Evolutionary conservation across 2,797 vertebrate species (phyloP).

Genomic region (Borostomias antarcticus): DNA sequence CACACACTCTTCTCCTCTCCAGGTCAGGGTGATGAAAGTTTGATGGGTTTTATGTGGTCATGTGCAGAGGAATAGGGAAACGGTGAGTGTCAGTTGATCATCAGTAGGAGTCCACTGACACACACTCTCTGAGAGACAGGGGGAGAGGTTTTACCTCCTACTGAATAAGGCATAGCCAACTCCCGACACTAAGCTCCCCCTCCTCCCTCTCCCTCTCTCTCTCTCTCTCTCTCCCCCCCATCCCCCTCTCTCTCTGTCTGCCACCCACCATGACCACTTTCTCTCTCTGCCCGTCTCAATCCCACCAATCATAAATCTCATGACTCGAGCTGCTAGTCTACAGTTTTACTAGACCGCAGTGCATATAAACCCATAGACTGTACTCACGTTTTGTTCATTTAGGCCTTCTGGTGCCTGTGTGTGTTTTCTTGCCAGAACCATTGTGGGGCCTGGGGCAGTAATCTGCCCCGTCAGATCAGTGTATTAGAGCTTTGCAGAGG

Average conservation of each 20-base stretch:
- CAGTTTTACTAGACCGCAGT: too few relatives aligned
- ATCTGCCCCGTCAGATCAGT: constrained; percentile 23
- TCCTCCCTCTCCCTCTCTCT: constrained; percentile 12
- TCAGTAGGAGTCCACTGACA: constrained; percentile 20
- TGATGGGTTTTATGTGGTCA: background rate
- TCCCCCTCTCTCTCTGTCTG: background rate
- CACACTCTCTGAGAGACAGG: constrained; percentile 9
- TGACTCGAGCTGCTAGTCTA: too few relatives aligned
- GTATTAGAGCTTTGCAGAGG: background rate
- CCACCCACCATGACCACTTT: too few relatives aligned
- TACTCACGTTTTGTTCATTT: too few relatives aligned
- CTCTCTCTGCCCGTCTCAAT: background rate
- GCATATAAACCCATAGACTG: too few relatives aligned
- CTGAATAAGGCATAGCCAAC: constrained; percentile 40
- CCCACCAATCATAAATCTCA: too few relatives aligned
- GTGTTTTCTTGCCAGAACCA: constrained; percentile 13
- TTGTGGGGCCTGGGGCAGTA: constrained; percentile 8
- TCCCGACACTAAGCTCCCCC: too few relatives aligned
- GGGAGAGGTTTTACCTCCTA: constrained; percentile 18
- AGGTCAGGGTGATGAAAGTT: constrained; percentile 13
- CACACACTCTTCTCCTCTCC: background rate
- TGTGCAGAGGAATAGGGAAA: too few relatives aligned
- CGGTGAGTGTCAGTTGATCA: background rate
- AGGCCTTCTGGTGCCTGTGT: too few relatives aligned
- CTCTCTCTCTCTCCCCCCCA: background rate